These are phyloP conservation scores for Rhagoletis pomonella DNA, from an alignment of 1,140 invertebrate species.

Conservation along the genomic window DNA sequence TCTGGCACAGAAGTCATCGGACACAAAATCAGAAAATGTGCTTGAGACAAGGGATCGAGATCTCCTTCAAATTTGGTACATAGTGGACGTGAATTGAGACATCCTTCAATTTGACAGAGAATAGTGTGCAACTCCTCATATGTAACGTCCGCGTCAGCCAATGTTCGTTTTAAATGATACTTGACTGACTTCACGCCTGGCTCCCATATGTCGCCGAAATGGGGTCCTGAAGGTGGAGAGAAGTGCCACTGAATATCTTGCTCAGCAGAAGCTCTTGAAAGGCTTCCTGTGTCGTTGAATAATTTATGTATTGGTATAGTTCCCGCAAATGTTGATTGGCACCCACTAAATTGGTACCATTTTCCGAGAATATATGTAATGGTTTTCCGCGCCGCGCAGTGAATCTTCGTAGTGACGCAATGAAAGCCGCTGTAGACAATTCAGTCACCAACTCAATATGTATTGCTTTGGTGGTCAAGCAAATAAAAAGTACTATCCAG, in stretches of 20 bases:
- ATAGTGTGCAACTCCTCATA: conserved; percentile 47
- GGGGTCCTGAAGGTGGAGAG: conserved; percentile 62
- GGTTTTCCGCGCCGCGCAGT: conserved; percentile 61
- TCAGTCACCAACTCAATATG: conserved; percentile 66
- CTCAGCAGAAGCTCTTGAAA: neutral
- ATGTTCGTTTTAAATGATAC: conserved; percentile 19
- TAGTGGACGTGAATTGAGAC: conserved; percentile 50
- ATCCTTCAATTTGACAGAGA: conserved; percentile 62
- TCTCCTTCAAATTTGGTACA: neutral
- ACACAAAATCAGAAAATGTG: conserved; percentile 40
- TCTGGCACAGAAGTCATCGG: too few species aligned
- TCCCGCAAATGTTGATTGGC: conserved; percentile 16
- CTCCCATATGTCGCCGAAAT: conserved; percentile 70
- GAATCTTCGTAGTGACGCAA: conserved; percentile 71
- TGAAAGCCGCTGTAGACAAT: conserved; percentile 68
- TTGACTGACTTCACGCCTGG: conserved; percentile 57
- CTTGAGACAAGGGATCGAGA: conserved; percentile 3
- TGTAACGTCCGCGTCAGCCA: conserved; percentile 31
- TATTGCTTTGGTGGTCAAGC: conserved; percentile 66
- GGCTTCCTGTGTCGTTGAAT: neutral
- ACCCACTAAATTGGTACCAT: conserved; percentile 62
- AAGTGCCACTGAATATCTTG: conserved; percentile 62
- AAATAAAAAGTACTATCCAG: conserved; percentile 69
- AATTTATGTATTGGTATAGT: neutral
- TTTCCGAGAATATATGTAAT: conserved; percentile 59